phyloP scores from a whole-genome alignment of 2,888 invertebrate species.

The Coelinius sp. region DNA sequence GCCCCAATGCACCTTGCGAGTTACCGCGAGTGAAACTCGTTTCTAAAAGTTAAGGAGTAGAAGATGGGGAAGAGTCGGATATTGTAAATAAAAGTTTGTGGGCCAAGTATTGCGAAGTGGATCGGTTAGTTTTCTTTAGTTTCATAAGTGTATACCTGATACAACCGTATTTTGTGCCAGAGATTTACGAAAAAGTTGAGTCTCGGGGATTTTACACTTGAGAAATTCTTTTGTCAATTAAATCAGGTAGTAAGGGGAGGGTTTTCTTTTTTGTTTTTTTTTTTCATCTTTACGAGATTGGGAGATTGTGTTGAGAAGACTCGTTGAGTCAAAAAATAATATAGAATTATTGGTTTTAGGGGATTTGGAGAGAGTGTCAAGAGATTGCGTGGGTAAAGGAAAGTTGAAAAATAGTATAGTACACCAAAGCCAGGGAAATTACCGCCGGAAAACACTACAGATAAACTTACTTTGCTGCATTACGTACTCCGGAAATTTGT shows the following conservation, averaged over 20 bases:
- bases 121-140: conserved; percentile 15
- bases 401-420: neutral
- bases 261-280: no score
- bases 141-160: conserved; percentile 18
- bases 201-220: neutral
- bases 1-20: conserved; percentile 13
- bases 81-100: conserved; percentile 49
- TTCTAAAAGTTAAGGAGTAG: conserved; percentile 18
- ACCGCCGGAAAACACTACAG: neutral
- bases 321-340: no score
- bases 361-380: neutral
- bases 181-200: neutral
- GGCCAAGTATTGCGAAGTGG: neutral
- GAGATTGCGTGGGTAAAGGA: neutral
- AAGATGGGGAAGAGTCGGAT: conserved; percentile 33
- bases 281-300: no score
- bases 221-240: neutral
- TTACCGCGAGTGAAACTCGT: conserved; percentile 11
- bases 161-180: conserved; percentile 1
- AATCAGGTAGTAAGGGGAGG: no score
- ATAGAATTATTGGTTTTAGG: neutral
- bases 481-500: neutral
- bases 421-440: neutral
- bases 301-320: no score
- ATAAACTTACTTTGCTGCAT: neutral